Percentiles rank a stretch among this genome's conserved stretches.
Conservation (phyloP, 2,797 vertebrate species). For the Pyrocephalus nanus region DNA sequence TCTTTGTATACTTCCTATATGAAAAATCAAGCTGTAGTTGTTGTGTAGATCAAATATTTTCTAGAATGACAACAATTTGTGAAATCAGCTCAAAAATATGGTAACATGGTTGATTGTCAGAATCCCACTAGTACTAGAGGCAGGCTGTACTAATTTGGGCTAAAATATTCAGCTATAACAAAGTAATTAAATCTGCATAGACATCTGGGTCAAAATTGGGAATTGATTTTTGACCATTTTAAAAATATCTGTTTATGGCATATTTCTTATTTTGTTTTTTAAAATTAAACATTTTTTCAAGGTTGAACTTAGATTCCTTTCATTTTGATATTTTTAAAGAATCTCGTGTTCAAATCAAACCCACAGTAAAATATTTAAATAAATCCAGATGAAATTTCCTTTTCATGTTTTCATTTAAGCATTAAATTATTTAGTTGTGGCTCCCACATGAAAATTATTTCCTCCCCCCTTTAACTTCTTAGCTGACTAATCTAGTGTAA, state of each 20-base stretch:
- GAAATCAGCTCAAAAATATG: neutral
- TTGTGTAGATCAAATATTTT: neutral
- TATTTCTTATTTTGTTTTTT: fast-evolving
- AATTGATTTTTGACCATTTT: neutral
- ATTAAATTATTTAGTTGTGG: neutral
- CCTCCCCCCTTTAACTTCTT: neutral
- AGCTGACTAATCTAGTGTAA: slow-evolving; percentile 44
- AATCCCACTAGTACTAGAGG: neutral
- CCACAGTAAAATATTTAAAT: neutral
- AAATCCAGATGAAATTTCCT: neutral
- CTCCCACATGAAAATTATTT: neutral
- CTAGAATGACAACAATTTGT: neutral
- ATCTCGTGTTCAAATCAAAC: neutral
- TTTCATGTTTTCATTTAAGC: neutral
- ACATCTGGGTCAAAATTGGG: neutral
- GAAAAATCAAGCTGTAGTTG: neutral
- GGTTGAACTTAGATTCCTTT: neutral
- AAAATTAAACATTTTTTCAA: neutral
- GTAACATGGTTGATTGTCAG: neutral
- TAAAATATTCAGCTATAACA: neutral
- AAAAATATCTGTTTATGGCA: fast-evolving
- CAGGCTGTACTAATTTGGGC: neutral
- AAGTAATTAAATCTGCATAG: neutral
- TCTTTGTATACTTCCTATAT: neutral
- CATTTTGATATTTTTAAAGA: neutral